Evolutionary conservation across 2,888 invertebrate species (phyloP).

Genomic region (Phania funesta): DNA sequence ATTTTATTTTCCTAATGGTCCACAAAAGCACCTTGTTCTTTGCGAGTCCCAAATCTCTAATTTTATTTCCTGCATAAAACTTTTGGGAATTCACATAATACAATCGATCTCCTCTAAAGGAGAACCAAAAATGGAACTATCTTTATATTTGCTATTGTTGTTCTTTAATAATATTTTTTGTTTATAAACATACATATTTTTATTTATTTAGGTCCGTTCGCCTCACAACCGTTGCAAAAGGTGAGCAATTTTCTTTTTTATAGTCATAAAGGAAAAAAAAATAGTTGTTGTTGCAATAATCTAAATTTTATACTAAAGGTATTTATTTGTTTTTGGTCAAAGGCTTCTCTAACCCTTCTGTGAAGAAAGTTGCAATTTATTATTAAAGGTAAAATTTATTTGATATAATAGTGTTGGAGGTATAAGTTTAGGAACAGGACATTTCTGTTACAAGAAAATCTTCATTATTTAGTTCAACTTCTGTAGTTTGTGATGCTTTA

Average conservation of each 20-base stretch:
- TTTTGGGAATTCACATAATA: slow-evolving; percentile 49
- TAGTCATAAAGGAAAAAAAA: slow-evolving; percentile 26
- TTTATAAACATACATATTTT: slow-evolving; percentile 79
- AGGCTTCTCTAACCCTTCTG: slow-evolving; percentile 5
- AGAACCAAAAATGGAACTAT: slow-evolving; percentile 38
- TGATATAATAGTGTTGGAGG: slow-evolving; percentile 29
- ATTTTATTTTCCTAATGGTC: not conserved
- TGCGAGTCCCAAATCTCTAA: slow-evolving; percentile 43
- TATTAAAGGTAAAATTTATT: slow-evolving; percentile 69
- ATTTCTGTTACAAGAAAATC: not conserved
- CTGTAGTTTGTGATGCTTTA: slow-evolving; percentile 60
- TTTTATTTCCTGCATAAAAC: slow-evolving; percentile 31
- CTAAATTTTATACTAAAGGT: slow-evolving; percentile 39
- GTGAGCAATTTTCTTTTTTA: slow-evolving; percentile 15
- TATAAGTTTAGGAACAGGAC: not conserved
- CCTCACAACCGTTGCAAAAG: slow-evolving; percentile 16
- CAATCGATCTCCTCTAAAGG: slow-evolving; percentile 27
- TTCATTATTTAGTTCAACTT: slow-evolving; percentile 12
- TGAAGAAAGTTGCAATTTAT: slow-evolving; percentile 74
- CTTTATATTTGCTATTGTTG: slow-evolving; percentile 70
- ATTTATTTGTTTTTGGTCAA: slow-evolving; percentile 34
- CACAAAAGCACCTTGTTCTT: not conserved
- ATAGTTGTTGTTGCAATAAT: slow-evolving; percentile 49
- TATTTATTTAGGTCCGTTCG: slow-evolving; percentile 77
- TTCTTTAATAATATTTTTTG: slow-evolving; percentile 76